Evolutionary conservation across 2,797 vertebrate species (phyloP), one percentile per base, ranked within the genome.

Genomic region (Alauda arvensis): DNA sequence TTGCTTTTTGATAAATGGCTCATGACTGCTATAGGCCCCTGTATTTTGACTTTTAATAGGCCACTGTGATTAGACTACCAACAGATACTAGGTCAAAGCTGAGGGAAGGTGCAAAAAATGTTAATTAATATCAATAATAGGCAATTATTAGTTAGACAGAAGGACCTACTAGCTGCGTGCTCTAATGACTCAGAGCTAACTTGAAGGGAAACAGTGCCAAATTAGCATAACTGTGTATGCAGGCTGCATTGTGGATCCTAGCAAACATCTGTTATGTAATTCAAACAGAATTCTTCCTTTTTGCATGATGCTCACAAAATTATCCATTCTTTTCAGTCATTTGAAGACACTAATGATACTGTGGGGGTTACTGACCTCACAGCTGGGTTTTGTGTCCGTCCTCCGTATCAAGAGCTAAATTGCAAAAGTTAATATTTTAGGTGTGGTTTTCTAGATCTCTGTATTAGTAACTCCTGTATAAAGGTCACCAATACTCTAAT

Each of bases 91-190:
- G 99, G 99, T 99, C 99, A 99, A 96, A 97, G 98, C 96, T 28
- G 95, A 98, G 97, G 98, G 97, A 97, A 98, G 98, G 98, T 98
- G 98, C 98, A 98, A 98, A 99, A 98, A 99, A 99, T 98, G 98
- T 98, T 99, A 99, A 99, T 99, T 99, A 99, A 99, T 99, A 99
- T 99, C 99, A 99, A 99, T 99, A 99, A 99, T 99, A 98, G 98
- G 98, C 98, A 99, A 99, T 99, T 99, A 99, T 99, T 99, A 99
- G 98, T 98, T 98, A 99, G 98, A 99, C 99, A 99, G 99, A 99
- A 98, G 98, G 98, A 99, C 99, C 98, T 97, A 98, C 98, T 99
- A 98, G 97, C 98, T 98, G 98, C 94, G 98, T 98, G 98, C 98
- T 98, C 98, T 99, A 99, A 99, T 98, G 98, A 98, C 98, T 98